These are phyloP conservation scores for Stenichneumon culpator DNA, from an alignment of 2,888 invertebrate species.

Conservation along the genomic window DNA sequence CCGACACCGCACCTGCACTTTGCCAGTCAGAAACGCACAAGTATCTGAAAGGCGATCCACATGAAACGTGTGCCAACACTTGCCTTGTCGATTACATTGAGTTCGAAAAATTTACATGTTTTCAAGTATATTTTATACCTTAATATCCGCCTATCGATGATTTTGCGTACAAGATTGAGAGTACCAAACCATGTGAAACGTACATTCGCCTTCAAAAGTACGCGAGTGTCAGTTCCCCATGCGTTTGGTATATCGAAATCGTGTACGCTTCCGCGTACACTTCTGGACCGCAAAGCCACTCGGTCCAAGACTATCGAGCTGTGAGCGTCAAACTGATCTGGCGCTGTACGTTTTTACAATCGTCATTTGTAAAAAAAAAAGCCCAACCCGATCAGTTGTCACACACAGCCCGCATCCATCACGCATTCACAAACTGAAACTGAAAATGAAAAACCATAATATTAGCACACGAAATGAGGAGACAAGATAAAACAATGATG, in stretches of 20 bases:
- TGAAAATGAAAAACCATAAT: neutral
- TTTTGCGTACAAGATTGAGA: neutral
- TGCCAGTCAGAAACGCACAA: too few species aligned
- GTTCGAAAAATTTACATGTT: neutral
- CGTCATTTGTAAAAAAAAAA: neutral
- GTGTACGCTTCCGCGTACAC: too few species aligned
- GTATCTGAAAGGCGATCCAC: neutral
- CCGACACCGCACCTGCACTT: too few species aligned
- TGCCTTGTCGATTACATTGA: neutral
- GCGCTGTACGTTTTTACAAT: neutral
- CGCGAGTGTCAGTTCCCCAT: fast-evolving
- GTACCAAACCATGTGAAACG: neutral
- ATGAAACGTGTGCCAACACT: neutral
- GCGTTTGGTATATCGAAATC: too few species aligned
- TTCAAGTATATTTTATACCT: neutral
- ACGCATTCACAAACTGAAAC: neutral
- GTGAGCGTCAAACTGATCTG: too few species aligned
- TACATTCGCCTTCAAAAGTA: neutral
- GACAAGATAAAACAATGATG: neutral
- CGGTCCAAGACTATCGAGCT: too few species aligned
- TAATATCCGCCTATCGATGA: neutral
- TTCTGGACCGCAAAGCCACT: too few species aligned
- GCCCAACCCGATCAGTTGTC: neutral
- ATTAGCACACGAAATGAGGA: neutral
- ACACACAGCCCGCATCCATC: neutral